Conservation (phyloP, 1,140 invertebrate species). For the Eriocheir sinensis region DNA sequence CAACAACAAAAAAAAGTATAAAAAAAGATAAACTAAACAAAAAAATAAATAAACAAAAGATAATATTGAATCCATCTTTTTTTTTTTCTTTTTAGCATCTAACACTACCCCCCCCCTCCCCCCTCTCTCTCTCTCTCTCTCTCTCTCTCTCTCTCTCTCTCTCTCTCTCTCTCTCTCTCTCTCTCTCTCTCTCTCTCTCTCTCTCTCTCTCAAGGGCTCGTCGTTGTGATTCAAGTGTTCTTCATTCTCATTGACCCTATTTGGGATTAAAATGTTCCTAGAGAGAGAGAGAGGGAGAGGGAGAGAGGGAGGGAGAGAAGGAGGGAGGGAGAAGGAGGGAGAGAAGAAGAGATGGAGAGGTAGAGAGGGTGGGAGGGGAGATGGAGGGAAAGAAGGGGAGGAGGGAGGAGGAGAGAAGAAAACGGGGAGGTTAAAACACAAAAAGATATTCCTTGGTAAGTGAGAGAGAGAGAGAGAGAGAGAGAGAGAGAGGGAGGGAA, state of each 20-base stretch:
- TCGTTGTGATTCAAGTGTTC: background rate
- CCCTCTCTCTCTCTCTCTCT: conserved; percentile 32
- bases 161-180: conserved; percentile 58
- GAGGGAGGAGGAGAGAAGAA: background rate
- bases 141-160: conserved; percentile 27
- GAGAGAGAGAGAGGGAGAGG: background rate
- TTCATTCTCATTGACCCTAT: conserved; percentile 12
- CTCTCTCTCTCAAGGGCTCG: background rate
- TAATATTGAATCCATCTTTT: background rate
- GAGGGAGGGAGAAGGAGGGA: conserved; percentile 18
- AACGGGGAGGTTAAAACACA: too few species aligned
- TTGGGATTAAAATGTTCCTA: background rate
- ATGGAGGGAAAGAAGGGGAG: too few species aligned
- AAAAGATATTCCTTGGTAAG: too few species aligned
- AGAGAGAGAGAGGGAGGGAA: background rate
- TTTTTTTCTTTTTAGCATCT: background rate
- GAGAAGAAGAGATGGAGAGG: background rate
- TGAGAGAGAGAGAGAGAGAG: background rate
- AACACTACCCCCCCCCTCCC: background rate
- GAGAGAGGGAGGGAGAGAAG: background rate
- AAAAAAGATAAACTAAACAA: too few species aligned
- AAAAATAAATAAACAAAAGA: too few species aligned
- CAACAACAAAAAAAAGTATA: too few species aligned
- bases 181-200: conserved; percentile 35
- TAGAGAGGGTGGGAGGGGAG: background rate